phyloP scores from a whole-genome alignment of 2,113 vertebrate genomes.

The Coptodon rendalli region DNA sequence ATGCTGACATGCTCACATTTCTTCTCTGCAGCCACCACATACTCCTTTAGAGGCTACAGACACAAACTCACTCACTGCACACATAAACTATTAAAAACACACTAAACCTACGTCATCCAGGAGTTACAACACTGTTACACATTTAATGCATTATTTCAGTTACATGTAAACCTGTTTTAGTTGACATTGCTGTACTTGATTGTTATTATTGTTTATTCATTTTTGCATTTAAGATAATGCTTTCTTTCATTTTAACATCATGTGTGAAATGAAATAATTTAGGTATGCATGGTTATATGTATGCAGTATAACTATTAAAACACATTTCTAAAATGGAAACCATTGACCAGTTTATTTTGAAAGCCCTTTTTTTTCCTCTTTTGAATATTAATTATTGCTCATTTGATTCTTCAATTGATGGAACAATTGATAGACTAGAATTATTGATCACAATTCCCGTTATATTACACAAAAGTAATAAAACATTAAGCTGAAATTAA shows the following conservation, averaged over 20 bases:
- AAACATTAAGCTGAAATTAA: not conserved
- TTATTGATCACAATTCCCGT: not conserved
- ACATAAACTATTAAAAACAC: not conserved
- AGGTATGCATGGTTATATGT: rapidly evolving
- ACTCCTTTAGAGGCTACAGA: rapidly evolving
- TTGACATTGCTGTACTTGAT: not conserved
- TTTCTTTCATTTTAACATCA: not conserved
- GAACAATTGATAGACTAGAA: not conserved
- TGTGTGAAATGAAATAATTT: not conserved
- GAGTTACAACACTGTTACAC: not conserved
- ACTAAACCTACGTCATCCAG: not conserved
- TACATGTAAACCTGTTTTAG: not conserved
- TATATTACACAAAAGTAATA: not conserved
- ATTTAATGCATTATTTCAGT: not conserved
- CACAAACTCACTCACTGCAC: not conserved
- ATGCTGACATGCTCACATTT: not conserved
- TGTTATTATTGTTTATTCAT: not conserved
- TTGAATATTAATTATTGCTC: not conserved
- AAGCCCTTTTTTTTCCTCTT: not conserved
- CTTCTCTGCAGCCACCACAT: not conserved
- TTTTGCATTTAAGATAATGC: not conserved
- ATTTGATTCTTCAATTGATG: not conserved
- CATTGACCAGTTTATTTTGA: not conserved
- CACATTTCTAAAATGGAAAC: not conserved
- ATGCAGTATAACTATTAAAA: not conserved